A percentile compares a stretch with the other conserved stretches of the same genome.
Conservation (phyloP, 2,113 vertebrate genomes). For the Plecotus auritus region DNA sequence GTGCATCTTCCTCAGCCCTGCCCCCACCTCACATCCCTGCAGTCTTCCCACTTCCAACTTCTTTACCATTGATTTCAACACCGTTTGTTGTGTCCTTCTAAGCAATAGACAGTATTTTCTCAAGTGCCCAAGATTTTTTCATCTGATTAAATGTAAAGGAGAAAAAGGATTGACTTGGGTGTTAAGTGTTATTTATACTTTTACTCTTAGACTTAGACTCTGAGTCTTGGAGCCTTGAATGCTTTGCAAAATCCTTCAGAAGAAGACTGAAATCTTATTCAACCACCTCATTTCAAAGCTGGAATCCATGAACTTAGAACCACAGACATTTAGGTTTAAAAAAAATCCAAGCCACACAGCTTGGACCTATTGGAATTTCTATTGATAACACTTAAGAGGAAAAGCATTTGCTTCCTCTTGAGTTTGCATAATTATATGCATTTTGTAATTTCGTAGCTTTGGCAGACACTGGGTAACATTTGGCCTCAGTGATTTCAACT, state of each 20-base stretch:
- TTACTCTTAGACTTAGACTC: not conserved
- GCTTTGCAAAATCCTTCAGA: not conserved
- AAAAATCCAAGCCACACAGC: not conserved
- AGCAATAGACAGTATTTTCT: not conserved
- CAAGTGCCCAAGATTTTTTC: not conserved
- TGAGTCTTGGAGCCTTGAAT: not conserved
- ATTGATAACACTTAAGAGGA: not conserved
- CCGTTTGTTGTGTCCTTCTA: not conserved
- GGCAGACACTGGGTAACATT: not conserved
- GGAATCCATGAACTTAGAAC: not conserved
- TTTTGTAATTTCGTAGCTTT: conserved; percentile 60
- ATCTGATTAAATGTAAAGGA: not conserved
- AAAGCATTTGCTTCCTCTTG: not conserved
- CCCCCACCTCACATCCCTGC: not conserved
- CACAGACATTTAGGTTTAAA: not conserved
- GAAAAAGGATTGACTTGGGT: not conserved
- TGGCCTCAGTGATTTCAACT: conserved; percentile 27
- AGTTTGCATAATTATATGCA: not conserved
- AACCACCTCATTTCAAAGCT: conserved; percentile 11
- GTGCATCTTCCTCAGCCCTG: not conserved
- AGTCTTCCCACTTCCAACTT: not conserved
- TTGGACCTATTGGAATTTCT: not conserved
- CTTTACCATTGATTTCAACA: not conserved
- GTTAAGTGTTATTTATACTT: conserved; percentile 9
- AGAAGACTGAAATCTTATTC: not conserved